Base-by-base conservation (phyloP, 92 coral and sea anemone species). In the Hydrozoanthus gracilis region DNA sequence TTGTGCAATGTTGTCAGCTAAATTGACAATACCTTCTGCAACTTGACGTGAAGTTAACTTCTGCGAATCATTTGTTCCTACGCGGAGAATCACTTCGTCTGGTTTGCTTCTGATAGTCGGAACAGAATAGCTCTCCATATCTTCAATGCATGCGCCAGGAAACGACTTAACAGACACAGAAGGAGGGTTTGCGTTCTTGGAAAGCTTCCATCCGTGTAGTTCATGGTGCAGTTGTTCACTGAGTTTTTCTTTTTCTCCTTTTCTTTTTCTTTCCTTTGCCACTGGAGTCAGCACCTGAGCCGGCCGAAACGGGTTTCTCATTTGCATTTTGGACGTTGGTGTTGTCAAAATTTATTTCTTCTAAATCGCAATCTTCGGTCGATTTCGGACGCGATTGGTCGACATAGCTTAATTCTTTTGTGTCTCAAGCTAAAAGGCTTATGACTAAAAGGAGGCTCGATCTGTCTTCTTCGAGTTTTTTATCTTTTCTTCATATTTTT, bases 1-100 rank as follows among this genome's bases (percentile, higher is more conserved):
- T 48, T 76, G 89, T 46, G 89, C 9, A 49, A 86, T 86, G 52
- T 86, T 86, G 44, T 86, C 89, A 7, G 71, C 84, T 9, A 77
- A 50, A 73, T 75, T 86, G 14, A 76, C 70, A 68, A 77, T 72
- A 76, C 60, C 62, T 47, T 86, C 76, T 12, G 69, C 70, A 7
- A 52, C 20, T 58, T 82, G 47, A 48, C 86, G 82, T 48, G 66
- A 20, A 5, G 82, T 76, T 44, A 20, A 51, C 44, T 47, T 56
- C 52, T 17, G 44, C 14, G 48, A 51, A 51, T 51, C 83, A 51
- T 51, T 77, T n/a, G 46, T 77, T 16, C 12, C 83, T 10, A 78
- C 48, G 54, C 27, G 83, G 49, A 78, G 48, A 27, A 64, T 78
- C 49, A 58, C 44, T 20, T 78, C 50, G 15, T 64, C 71, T 5